These are phyloP conservation scores for Eleutherodactylus coqui DNA, from an alignment of 2,797 vertebrate species.

Conservation along the genomic window DNA sequence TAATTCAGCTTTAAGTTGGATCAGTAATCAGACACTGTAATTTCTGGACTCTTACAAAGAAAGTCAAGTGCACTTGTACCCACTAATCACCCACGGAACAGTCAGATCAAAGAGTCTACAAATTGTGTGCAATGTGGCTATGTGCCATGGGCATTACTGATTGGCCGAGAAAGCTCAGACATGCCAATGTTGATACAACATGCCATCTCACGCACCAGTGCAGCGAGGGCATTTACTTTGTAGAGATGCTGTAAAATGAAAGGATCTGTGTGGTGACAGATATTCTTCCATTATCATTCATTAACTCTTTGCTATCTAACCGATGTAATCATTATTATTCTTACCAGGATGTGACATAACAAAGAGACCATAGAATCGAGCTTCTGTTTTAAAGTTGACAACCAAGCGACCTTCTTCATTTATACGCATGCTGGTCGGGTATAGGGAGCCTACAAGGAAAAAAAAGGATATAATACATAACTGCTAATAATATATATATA, in stretches of 20 bases:
- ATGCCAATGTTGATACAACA: not conserved
- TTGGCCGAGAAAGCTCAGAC: not conserved
- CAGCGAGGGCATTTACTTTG: too few relatives aligned
- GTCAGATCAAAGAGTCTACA: too few relatives aligned
- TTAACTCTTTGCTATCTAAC: not conserved
- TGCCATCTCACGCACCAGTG: not conserved
- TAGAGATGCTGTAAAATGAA: too few relatives aligned
- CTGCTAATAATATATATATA: not conserved
- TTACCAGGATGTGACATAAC: conserved; percentile 85
- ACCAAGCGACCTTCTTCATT: conserved; percentile 89
- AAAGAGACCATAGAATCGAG: conserved; percentile 90
- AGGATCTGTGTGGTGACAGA: not conserved
- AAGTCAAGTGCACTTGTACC: too few relatives aligned
- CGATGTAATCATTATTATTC: not conserved
- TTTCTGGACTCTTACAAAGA: too few relatives aligned
- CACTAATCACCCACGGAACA: too few relatives aligned
- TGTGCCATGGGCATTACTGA: too few relatives aligned
- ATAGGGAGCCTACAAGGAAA: conserved; percentile 81
- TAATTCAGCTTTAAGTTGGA: too few relatives aligned
- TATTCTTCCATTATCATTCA: not conserved
- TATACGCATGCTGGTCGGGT: conserved; percentile 94
- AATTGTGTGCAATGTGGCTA: too few relatives aligned
- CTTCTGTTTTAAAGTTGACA: conserved; percentile 91
- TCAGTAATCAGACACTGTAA: too few relatives aligned
- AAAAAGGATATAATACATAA: not conserved